Evolutionary conservation across 2,888 invertebrate genomes (phyloP), one percentile per base, ranked within the genome.

Genomic region (Sericinus montela): DNA sequence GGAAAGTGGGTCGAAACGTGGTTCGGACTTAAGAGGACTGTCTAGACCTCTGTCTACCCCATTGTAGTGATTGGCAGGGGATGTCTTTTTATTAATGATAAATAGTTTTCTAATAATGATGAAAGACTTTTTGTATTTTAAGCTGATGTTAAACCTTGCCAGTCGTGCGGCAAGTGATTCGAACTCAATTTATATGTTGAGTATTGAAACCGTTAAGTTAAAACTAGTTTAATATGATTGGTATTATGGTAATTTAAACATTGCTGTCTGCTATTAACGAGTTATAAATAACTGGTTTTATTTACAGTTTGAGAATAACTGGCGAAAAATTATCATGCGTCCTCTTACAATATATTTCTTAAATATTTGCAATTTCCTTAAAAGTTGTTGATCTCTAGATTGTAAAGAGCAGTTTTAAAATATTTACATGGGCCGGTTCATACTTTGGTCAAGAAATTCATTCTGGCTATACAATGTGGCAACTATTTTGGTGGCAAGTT

Each of bases 201-300:
- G 14, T 35, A 41, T 19, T 14, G 39, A 6, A 30, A 50, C 50
- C 50, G 50, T 45, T 50, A 50, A 5, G 36, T 36, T 45, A 30
- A 13, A 45, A 50, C 45, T 45, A 45, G 50, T 50, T 45, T 49
- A 35, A 44, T 49, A 40, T 44, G 49, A 45, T n/a, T n/a, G n/a
- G n/a, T 49, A 45, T 49, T 41, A 45, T 19, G 19, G 40, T 50
- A 36, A 45, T 16, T 45, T 37, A 35, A 36, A 41, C 44, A 39
- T 48, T 49, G 38, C 38, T 34, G 44, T 37, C 23, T 19, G 23
- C 48, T 16, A 37, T 29, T 19, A 41, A 35, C 43, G 16, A 36
- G 34, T 36, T 30, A 45, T n/a, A 11, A 28, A 35, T 29, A 38
- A 43, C 48, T 13, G 43, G 48, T 44, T 49, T 38, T 19, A n/a